phyloP scores from a whole-genome alignment of 2,888 invertebrate genomes.

The Congeria kusceri region DNA sequence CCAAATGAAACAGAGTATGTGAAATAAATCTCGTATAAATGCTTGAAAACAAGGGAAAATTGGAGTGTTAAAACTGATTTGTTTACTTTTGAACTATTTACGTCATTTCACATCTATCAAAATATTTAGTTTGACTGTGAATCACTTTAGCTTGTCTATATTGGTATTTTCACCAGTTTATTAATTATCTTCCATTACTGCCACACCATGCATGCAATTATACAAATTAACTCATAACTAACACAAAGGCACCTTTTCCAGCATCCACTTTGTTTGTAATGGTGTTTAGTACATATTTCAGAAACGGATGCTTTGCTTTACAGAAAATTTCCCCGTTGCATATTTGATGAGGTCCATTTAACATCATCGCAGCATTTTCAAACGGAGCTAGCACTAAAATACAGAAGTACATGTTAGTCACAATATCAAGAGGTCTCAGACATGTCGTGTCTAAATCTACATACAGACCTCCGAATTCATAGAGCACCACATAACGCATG shows the following conservation, averaged over 20 bases:
- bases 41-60: no score
- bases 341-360: conserved; percentile 8
- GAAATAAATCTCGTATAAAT: no score
- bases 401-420: conserved; percentile 18
- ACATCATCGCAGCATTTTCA: conserved; percentile 17
- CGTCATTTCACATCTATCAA: no score
- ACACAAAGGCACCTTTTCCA: neutral
- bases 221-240: neutral
- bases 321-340: conserved; percentile 30
- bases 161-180: no score
- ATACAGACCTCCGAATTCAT: conserved; percentile 36
- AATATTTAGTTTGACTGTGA: no score
- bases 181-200: no score
- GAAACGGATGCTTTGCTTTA: conserved; percentile 26
- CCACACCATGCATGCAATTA: no score
- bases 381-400: conserved; percentile 26
- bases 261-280: conserved; percentile 4
- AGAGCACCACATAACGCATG: conserved; percentile 25
- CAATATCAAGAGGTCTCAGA: conserved; percentile 40
- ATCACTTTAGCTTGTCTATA: no score
- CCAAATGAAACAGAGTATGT: no score
- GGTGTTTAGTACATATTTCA: conserved; percentile 21
- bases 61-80: no score
- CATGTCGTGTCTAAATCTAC: conserved; percentile 22
- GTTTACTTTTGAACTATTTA: no score